A percentile compares a stretch with the other conserved stretches of the same genome.
Evolutionary conservation across 2,797 vertebrate species (phyloP).

Genomic region (Trachops cirrhosus): DNA sequence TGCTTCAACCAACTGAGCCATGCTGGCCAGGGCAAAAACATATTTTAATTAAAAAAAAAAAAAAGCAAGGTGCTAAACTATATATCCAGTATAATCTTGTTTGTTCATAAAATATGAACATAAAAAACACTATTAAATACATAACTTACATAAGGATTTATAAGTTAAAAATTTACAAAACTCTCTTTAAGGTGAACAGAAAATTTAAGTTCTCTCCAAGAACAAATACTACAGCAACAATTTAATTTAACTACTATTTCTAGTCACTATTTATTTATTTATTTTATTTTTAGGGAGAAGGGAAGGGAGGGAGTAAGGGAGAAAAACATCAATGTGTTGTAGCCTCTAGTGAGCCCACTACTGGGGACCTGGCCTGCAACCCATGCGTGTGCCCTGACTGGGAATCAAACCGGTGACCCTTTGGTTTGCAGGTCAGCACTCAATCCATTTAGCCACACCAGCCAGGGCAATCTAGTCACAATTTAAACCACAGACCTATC

Average conservation of each 20-base stretch:
- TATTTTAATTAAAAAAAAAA: background rate
- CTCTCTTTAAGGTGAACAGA: background rate
- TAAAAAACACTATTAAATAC: background rate
- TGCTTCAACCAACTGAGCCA: too few species aligned
- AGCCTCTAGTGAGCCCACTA: too few species aligned
- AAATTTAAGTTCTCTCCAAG: background rate
- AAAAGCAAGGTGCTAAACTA: background rate
- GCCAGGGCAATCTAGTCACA: background rate
- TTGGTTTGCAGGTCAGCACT: too few species aligned
- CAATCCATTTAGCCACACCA: too few species aligned
- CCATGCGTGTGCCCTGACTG: too few species aligned
- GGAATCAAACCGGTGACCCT: too few species aligned
- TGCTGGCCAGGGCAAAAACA: too few species aligned
- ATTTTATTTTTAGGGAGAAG: too few species aligned
- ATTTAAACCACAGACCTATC: background rate
- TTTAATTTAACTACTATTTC: background rate
- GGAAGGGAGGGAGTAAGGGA: too few species aligned
- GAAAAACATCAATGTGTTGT: too few species aligned
- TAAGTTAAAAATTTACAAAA: background rate
- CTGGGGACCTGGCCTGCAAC: too few species aligned
- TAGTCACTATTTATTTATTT: background rate
- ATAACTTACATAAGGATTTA: background rate
- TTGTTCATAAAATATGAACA: background rate
- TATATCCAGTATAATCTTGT: background rate
- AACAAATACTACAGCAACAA: conserved; percentile 23